Base-by-base conservation (phyloP, 23 tunicate genomes). In the Styela clava region DNA sequence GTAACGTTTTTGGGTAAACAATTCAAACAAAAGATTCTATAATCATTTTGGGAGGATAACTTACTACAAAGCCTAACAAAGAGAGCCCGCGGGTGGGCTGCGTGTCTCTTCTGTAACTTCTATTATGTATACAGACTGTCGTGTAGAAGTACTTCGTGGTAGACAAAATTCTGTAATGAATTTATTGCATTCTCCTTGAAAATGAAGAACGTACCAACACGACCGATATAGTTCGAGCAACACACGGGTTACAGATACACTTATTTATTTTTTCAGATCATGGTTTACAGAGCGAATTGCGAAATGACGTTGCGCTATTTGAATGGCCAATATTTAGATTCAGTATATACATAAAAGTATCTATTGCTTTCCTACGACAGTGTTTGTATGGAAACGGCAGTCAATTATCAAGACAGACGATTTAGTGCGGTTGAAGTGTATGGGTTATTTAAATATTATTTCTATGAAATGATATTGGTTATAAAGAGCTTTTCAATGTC, bases 51-150 rank as follows among this genome's bases (percentile, higher is more conserved):
- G 56, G 56, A 44, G 56, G 56, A 5, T 44, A 44, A 44, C 12
- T 44, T 44, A 44, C 56, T 44, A 44, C 56, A 44, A 44, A 44
- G 56, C 56, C 35, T 35, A 29, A 71, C 77, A 71, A 71, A 19
- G 35, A 35, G 29, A 30, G 24, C 35, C 77, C 24, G 34, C 77
- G 77, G 77, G 34, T 26, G 37, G 77, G 77, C 77, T 34, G 77
- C 29, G 77, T 71, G 77, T 35, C 18, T 71, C 77, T 71, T 71
- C 77, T 71, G 77, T 71, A 71, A 21, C 24, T 18, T 5, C 35
- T 71, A 34, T 71, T 71, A 19, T 26, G 77, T 71, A 71, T 71
- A 71, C 77, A 71, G 56, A 44, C 56, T 44, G 7, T 12, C 56
- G 12, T 44, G 56, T 44, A 44, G 56, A 44, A 44, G 56, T 44